Evolutionary conservation across 2,888 invertebrate species (phyloP), one percentile per base, ranked within the genome.

Genomic region (Frankliniella intonsa): DNA sequence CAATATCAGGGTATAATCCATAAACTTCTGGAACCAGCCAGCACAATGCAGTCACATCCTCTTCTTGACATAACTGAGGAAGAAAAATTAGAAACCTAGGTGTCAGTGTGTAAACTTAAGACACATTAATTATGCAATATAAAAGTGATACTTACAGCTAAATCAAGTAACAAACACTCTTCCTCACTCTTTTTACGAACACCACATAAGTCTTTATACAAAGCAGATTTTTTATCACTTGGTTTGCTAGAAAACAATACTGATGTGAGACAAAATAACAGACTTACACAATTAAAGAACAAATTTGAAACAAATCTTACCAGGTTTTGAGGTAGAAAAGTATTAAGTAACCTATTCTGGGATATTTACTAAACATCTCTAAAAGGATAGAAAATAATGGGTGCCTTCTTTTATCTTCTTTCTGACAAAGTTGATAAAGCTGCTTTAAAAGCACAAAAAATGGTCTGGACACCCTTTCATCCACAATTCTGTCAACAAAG

Each of bases 11-110:
- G 88, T 97, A 98, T 88, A 95, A 96, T 87, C 94, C 92, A 88
- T 96, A 98, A 83, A 98, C 91, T 87, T 97, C 97, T 81, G 98
- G 97, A 87, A 98, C 92, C 85, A 99, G 90, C 92, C 95, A 98
- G 86, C 96, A 94, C 88, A 98, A 93, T 87, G 98, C 91, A 86
- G 94, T 92, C 81, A 95, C 93, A 89, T 97, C 97, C 87, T 94
- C 94, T 87, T 96, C 94, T 88, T 97, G 97, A 87, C 97, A 95
- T 84, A 93, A 90, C 90, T 91, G 86, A 50, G 88, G 87, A 81
- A 84, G 82, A 82, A 69, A 83, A 38, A 82, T n/a, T 55, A 50
- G 38, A 38, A 3, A 5, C 38, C 38, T 14, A 17, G 62, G 62
- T 17, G 55, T 38, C 62, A 62, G 17, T 14, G 17, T 62, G 14